Evolutionary conservation across 2,888 invertebrate genomes (phyloP).

Genomic region (Amiota minor): DNA sequence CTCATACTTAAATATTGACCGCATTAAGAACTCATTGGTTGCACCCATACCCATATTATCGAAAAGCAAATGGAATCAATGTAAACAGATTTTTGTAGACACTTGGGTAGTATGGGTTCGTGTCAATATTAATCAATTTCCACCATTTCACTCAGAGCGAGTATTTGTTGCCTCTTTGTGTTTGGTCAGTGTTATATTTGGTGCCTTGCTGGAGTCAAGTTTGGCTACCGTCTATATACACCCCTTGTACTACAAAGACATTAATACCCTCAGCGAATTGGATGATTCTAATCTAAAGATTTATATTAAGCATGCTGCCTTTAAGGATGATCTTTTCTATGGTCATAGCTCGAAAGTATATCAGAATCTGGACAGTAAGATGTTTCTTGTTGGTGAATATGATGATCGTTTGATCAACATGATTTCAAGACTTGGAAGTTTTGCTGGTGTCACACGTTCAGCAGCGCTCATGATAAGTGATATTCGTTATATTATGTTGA

Average conservation of each 20-base stretch:
- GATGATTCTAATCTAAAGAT: conserved; percentile 66
- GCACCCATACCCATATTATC: conserved; percentile 28
- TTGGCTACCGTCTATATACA: conserved; percentile 72
- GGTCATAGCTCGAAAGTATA: conserved; percentile 67
- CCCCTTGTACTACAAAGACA: conserved; percentile 71
- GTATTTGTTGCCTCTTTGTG: conserved; percentile 71
- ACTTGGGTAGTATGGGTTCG: conserved; percentile 71
- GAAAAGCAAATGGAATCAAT: conserved; percentile 16
- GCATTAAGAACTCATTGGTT: conserved; percentile 24
- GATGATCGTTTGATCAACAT: conserved; percentile 61
- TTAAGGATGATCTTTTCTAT: conserved; percentile 71
- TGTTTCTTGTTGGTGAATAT: conserved; percentile 60
- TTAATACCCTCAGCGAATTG: conserved; percentile 70
- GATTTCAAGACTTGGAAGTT: conserved; percentile 56
- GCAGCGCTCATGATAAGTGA: conserved; percentile 64
- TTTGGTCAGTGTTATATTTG: conserved; percentile 72
- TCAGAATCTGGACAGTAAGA: conserved; percentile 60
- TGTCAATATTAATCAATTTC: conserved; percentile 66
- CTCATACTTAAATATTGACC: conserved; percentile 45
- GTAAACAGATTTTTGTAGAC: conserved; percentile 62
- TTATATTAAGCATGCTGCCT: conserved; percentile 71
- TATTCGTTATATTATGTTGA: conserved; percentile 63
- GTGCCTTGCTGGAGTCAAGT: conserved; percentile 73
- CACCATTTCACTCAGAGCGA: conserved; percentile 70
- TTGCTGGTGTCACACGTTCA: conserved; percentile 68